A percentile compares a stretch with the other conserved stretches of the same genome.
These are phyloP conservation scores for Cheilosia vulpina DNA, from an alignment of 2,888 invertebrate genomes.

Conservation along the genomic window DNA sequence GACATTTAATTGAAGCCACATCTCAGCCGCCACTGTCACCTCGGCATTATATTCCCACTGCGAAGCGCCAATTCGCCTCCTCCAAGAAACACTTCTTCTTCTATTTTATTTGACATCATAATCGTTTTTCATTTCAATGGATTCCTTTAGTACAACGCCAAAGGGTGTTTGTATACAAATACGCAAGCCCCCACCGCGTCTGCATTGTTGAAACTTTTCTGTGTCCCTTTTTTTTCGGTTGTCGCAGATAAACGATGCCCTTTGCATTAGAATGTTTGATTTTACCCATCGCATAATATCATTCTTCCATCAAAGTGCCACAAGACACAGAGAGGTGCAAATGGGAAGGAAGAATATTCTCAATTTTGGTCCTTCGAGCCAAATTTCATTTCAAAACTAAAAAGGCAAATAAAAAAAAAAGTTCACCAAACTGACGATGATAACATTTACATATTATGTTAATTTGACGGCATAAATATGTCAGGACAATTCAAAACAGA, in stretches of 20 bases:
- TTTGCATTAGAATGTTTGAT: conserved; percentile 75
- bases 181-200: conserved; percentile 8
- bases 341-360: not conserved
- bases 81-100: conserved; percentile 68
- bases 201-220: conserved; percentile 26
- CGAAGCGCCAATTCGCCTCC: conserved; percentile 45
- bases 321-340: not conserved
- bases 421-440: conserved; percentile 63
- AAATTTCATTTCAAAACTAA: conserved; percentile 53
- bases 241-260: conserved; percentile 68
- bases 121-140: conserved; percentile 83
- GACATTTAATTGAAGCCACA: conserved; percentile 75
- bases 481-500: conserved; percentile 73
- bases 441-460: conserved; percentile 75
- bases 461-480: conserved; percentile 73
- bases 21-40: conserved; percentile 41
- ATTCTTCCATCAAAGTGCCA: conserved; percentile 71
- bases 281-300: conserved; percentile 70
- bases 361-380: conserved; percentile 61
- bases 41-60: not conserved
- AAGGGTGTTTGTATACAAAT: conserved; percentile 53
- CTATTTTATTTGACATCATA: conserved; percentile 79
- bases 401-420: conserved; percentile 18
- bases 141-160: conserved; percentile 61
- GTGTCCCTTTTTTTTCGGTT: conserved; percentile 28